Base-by-base conservation (phyloP, 2,888 invertebrate genomes). In the Ypsolopha sequella region DNA sequence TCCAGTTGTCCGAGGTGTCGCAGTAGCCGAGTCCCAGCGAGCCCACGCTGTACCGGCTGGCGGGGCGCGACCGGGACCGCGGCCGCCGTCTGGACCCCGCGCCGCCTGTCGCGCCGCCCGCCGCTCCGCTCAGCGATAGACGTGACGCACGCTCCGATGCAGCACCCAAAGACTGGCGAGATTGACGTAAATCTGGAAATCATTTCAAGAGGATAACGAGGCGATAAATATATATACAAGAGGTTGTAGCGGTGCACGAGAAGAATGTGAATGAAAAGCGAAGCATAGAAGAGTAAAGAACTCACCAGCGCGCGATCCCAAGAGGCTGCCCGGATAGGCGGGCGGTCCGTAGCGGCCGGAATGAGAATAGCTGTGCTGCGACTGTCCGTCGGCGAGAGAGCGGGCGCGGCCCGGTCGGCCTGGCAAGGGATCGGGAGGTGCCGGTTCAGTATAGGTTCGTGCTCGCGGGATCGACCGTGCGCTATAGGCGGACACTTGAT, bases 1-100 rank as follows among this genome's bases (percentile, higher is more conserved):
- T 96, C 96, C 96, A 97, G 76, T 94, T 94, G 74, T 95, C 95
- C 50, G 94, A 93, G 72, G 95, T 95, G 73, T 95, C 95, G 75
- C 95, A 94, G 76, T 95, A 95, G 74, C 94, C 95, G 66, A 95
- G 88, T 46, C 94, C 95, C 63, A 95, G 91, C 47, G 95, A 95
- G 59, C 95, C 95, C 55, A 93, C 93, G 56, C 92, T 84, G 69
- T 91, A 92, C 66, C 95, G 89, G 81, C 95, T 94, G 70, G 93
- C 91, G 52, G 94, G 93, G 52, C 95, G 90, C 58, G 93, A 93
- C 63, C 95, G 89, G 52, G 95, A 95, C 58, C 95, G 88, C 33
- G 94, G 93, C 61, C 95, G 88, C 48, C 94, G 88, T 53, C 92
- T 81, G 53, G 91, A 88, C 67, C 91, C 63, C 24, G 65, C 61